These are phyloP conservation scores for Pterocles orientalis DNA, from an alignment of 2,113 vertebrate genomes.

Conservation along the genomic window DNA sequence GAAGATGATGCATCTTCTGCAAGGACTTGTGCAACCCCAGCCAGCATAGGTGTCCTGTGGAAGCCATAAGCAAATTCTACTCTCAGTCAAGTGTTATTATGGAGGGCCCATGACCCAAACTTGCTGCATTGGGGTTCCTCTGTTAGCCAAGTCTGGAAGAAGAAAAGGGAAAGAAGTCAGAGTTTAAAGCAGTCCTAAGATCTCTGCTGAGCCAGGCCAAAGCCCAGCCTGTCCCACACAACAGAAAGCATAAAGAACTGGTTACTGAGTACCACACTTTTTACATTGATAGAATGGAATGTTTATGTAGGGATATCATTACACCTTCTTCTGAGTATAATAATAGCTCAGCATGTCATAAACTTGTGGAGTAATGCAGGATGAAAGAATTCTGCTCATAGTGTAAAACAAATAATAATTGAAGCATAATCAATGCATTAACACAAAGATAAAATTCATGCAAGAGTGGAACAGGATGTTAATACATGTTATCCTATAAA, in stretches of 20 bases:
- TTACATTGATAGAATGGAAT: neutral
- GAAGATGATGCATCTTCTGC: neutral
- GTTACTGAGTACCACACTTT: neutral
- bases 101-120: no score
- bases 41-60: neutral
- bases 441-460: neutral
- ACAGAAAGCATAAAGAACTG: neutral
- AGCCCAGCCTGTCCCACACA: neutral
- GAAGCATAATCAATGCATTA: neutral
- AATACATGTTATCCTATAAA: neutral
- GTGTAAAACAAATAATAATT: neutral
- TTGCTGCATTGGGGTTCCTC: neutral
- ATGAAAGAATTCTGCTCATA: neutral
- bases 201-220: neutral
- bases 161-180: neutral
- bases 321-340: neutral
- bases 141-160: neutral
- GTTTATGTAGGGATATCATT: neutral
- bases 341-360: neutral
- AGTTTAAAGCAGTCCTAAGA: neutral
- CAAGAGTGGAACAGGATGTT: neutral
- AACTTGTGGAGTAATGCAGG: neutral
- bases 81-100: accelerated
- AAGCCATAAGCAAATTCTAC: neutral
- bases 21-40: neutral